Evolutionary conservation across 2,113 vertebrate genomes (phyloP), one percentile per base, ranked within the genome.

Genomic region (Pachycephala philippinensis): DNA sequence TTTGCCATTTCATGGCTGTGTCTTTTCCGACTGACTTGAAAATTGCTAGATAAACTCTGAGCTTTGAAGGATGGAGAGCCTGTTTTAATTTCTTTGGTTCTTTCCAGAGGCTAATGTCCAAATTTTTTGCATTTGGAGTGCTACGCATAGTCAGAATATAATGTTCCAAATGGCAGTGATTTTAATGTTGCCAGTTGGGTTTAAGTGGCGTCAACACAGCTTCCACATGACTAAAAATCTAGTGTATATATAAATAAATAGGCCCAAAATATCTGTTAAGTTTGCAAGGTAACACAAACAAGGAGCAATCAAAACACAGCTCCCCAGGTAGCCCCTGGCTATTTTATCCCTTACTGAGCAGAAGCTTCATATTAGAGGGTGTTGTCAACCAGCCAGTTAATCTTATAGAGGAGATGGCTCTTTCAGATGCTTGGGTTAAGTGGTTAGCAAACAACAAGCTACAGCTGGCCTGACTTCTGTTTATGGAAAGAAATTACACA

Each of bases 11-110:
- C 42, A 77, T 87, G 59, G 39, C 14, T 37, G 15, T 80, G 22
- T n/a, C 50, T 93, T 92, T 76, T 90, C 4, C 94, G 71, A 93
- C 27, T 81, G n/a, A 20, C 65, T 91, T 91, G 74, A 95, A 86
- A 94, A 84, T 63, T 1, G 1, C 21, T 74, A 22, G 28, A 40
- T 33, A 59, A 69, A 65, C 86, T 80, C 56, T 74, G 37, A 16
- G 6, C 13, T 76, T 76, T 75, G 7, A 2, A 7, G 15, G 4
- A 8, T 7, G 22, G 15, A 4, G 10, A 23, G 13, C 15, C 6
- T 21, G 2, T 10, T 76, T 89, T 63, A 4, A 28, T 74, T 70
- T 75, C 54, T 78, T 66, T 61, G 4, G 1, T 39, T 84, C 21
- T 63, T 86, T 93, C 37, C 53, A 69, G 71, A 93, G 24, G 23